These are phyloP conservation scores for Lophotis ruficrista DNA, from an alignment of 2,113 vertebrate species.

Conservation along the genomic window DNA sequence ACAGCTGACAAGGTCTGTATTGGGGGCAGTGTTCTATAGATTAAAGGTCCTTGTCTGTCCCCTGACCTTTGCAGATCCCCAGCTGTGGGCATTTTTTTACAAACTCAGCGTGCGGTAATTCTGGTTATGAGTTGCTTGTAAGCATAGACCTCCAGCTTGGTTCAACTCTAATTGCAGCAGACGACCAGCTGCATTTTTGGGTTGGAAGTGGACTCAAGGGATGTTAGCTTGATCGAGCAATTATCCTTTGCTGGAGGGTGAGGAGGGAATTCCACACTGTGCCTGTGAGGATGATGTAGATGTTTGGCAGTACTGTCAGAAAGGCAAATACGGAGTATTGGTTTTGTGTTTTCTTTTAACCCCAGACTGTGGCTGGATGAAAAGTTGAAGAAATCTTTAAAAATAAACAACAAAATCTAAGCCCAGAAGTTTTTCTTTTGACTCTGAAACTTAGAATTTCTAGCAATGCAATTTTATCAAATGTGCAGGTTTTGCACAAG, in stretches of 20 bases:
- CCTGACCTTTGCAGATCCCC: conserved; percentile 4
- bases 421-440: background rate
- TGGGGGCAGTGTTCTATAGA: background rate
- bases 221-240: background rate
- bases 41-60: background rate
- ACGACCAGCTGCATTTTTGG: background rate
- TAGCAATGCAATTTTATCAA: background rate
- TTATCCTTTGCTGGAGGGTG: background rate
- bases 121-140: background rate
- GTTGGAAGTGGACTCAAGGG: background rate
- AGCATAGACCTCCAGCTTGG: background rate
- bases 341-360: background rate
- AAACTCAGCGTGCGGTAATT: background rate
- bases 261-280: background rate
- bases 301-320: background rate
- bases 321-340: background rate
- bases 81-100: background rate
- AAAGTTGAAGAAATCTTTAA: background rate
- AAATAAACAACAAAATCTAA: background rate
- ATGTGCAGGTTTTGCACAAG: background rate
- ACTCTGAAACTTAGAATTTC: background rate
- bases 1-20: background rate
- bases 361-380: background rate
- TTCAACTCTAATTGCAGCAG: background rate
- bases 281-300: background rate